Evolutionary conservation across 37 sponge, comb jelly and placozoan species (phyloP).

Genomic region (Aplysina aerophoba): DNA sequence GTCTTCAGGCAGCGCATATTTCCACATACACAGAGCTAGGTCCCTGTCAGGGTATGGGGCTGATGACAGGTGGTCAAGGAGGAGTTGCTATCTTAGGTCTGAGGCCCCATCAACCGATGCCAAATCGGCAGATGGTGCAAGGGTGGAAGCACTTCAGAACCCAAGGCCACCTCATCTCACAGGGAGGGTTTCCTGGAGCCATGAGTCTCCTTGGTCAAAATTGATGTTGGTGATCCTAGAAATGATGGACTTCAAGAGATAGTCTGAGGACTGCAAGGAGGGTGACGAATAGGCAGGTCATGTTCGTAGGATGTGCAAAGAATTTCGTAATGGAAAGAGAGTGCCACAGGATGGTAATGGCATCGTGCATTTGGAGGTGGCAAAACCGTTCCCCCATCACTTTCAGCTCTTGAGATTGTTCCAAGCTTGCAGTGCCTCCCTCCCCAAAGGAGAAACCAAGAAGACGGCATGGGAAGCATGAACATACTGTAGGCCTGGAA

Average conservation of each 20-base stretch:
- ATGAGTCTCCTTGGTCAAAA: slow-evolving; percentile 26
- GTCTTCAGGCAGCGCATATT: background rate
- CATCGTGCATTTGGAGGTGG: slow-evolving; percentile 36
- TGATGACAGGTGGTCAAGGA: slow-evolving; percentile 1
- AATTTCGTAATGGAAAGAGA: slow-evolving; percentile 53
- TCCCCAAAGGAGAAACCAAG: too few species aligned
- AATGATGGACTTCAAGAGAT: slow-evolving; percentile 15
- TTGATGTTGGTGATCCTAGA: slow-evolving; percentile 22
- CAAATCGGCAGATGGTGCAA: slow-evolving; percentile 49
- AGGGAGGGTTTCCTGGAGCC: slow-evolving; percentile 48
- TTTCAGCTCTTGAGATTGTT: background rate
- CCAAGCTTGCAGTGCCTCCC: too few species aligned
- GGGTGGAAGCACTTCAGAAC: slow-evolving; percentile 39
- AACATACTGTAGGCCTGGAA: too few species aligned
- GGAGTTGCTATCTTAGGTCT: slow-evolving; percentile 12
- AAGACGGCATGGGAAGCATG: too few species aligned
- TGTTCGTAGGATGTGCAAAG: slow-evolving; percentile 38
- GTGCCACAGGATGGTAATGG: slow-evolving; percentile 31
- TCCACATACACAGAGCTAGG: slow-evolving; percentile 17
- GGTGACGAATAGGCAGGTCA: slow-evolving; percentile 12
- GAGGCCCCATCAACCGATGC: slow-evolving; percentile 41
- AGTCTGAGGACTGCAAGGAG: background rate
- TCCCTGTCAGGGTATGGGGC: background rate
- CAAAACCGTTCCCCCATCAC: slow-evolving; percentile 22
- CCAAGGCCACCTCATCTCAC: slow-evolving; percentile 42